These are phyloP conservation scores for Cyprinus carpio DNA, from an alignment of 2,113 vertebrate species.

Conservation along the genomic window DNA sequence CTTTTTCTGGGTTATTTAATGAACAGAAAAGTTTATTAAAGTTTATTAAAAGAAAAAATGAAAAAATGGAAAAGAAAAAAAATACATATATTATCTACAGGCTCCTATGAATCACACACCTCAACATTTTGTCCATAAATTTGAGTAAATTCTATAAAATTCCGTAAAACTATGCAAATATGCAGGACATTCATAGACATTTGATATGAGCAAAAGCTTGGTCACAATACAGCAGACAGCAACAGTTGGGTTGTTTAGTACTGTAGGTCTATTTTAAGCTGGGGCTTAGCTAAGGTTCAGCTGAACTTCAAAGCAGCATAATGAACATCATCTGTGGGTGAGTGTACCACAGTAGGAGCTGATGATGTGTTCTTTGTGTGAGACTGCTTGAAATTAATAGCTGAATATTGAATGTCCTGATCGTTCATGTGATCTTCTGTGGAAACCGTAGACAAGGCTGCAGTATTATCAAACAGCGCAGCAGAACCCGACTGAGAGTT, in stretches of 20 bases:
- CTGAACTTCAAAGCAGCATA: constrained; percentile 42
- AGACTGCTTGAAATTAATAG: constrained; percentile 17
- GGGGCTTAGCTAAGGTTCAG: neutral
- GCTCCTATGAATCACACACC: neutral
- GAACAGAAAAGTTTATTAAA: too few relatives aligned
- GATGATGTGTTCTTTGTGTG: neutral
- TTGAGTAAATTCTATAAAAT: neutral
- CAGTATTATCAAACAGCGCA: neutral
- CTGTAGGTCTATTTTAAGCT: neutral
- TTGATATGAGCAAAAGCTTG: neutral
- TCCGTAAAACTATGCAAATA: neutral
- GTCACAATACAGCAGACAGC: neutral
- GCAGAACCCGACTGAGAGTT: neutral
- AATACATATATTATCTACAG: too few relatives aligned
- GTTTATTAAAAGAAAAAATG: too few relatives aligned
- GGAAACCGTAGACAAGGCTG: neutral
- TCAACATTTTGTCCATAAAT: neutral
- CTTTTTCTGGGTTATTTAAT: too few relatives aligned
- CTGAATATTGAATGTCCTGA: constrained; percentile 41
- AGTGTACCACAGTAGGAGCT: neutral
- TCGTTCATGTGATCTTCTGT: neutral
- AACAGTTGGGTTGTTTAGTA: neutral
- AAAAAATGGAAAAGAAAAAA: too few relatives aligned
- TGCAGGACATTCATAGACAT: too few relatives aligned
- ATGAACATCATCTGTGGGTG: neutral